Base-by-base conservation (phyloP, 2,888 invertebrate genomes). In the Meteorus cinctellus region DNA sequence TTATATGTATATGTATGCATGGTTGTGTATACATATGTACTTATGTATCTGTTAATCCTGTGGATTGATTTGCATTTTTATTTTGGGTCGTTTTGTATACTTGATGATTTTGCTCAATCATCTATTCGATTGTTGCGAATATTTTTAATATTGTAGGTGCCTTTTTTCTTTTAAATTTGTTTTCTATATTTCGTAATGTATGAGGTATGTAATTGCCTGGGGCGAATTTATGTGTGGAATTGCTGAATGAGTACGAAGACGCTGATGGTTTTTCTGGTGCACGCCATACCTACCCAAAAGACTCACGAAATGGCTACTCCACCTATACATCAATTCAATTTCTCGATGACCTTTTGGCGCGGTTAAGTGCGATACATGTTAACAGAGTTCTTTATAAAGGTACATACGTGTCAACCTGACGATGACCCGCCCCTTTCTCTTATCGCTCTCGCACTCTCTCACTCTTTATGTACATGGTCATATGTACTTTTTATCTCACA, bases 261-360 rank as follows among this genome's bases (percentile, higher is more conserved):
- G 72, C 65, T 72, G 65, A 72, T 55, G 55, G 55, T 55, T 8
- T 24, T 55, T 65, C 72, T 65, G 72, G 72, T n/a, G 55, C 65
- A 72, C 65, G 65, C 72, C 72, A 65, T 48, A 55, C 55, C 55
- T 6, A 55, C 55, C 10, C 2, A 55, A 19, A 55, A 65, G 29
- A 63, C 29, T 41, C 75, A 72, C 71, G 75, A 71, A 75, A 75
- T 75, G 75, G 75, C 75, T 71, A 67, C 75, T 75, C 71, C 51
- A 60, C 24, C 74, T 41, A 48, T 27, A 55, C 55, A 55, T 60
- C 65, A 48, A 48, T 65, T 55, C 55, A 55, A 72, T 63, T 45
- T 51, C 51, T 65, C 72, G 19, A 63, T 68, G 68, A 68, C 68
- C 60, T 74, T 74, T 74, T 60, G 31, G 29, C 45, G 51, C 67